phyloP scores from a whole-genome alignment of 2,888 invertebrate genomes.

The Enchytraeus crypticus region DNA sequence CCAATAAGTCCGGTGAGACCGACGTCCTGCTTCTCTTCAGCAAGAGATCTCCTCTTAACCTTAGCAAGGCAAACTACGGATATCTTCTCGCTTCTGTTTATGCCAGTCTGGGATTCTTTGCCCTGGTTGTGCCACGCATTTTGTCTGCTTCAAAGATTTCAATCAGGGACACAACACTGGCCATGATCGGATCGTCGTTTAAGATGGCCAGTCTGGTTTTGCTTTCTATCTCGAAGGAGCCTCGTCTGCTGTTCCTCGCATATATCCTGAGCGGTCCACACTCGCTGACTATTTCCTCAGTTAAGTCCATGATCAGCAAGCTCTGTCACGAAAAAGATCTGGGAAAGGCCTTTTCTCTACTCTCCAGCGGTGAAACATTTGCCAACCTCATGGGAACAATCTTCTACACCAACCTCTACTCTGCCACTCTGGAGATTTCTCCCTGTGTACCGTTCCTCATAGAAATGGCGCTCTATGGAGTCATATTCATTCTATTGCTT shows the following conservation, averaged over 20 bases:
- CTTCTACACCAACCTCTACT: conserved; percentile 40
- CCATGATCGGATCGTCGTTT: conserved; percentile 39
- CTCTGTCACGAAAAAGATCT: conserved; percentile 39
- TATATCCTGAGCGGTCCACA: conserved; percentile 39
- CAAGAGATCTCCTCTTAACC: conserved; percentile 38
- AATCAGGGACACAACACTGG: conserved; percentile 38
- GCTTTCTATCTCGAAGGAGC: conserved; percentile 33
- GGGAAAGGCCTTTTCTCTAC: conserved; percentile 43
- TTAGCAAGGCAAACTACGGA: conserved; percentile 41
- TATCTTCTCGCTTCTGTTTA: conserved; percentile 45
- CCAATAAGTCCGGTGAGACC: conserved; percentile 44
- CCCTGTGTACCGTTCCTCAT: conserved; percentile 39
- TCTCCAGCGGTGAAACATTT: conserved; percentile 41
- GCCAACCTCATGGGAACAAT: conserved; percentile 40
- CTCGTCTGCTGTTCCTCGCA: conserved; percentile 41
- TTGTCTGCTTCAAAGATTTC: conserved; percentile 17
- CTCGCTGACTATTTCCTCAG: conserved; percentile 39
- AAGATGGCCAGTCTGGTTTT: conserved; percentile 34
- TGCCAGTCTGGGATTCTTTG: conserved; percentile 42
- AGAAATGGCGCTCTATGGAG: conserved; percentile 29
- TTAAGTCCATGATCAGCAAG: conserved; percentile 44
- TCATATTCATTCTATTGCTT: background rate
- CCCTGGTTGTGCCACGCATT: conserved; percentile 38
- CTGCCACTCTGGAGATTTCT: conserved; percentile 36
- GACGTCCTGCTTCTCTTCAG: conserved; percentile 45